Percentiles rank a stretch among this genome's conserved stretches.
Evolutionary conservation across 2,888 invertebrate genomes (phyloP).

Genomic region (Athripsodes cinereus): DNA sequence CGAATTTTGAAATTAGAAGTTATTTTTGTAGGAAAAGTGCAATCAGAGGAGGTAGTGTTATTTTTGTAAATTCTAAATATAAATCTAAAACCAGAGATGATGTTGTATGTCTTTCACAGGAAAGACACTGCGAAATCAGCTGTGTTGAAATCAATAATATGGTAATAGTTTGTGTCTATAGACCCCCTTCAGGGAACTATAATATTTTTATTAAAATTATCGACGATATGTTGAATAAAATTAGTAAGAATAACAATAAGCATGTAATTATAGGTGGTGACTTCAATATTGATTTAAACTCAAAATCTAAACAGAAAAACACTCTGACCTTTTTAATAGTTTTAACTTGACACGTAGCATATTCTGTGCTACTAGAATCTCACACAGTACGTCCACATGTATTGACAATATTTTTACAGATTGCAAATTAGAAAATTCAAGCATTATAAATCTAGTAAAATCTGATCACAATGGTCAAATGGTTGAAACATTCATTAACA

Average conservation of each 20-base stretch:
- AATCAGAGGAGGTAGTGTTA: not conserved
- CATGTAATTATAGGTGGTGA: not conserved
- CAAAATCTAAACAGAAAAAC: not conserved
- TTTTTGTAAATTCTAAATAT: not conserved
- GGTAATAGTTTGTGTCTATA: not conserved
- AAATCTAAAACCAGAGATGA: not conserved
- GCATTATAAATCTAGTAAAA: not conserved
- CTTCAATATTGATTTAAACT: not conserved
- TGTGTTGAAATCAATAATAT: not conserved
- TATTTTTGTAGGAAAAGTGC: not conserved
- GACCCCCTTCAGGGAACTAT: not conserved
- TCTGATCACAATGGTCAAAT: not conserved
- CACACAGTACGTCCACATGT: not conserved
- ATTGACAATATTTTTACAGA: not conserved
- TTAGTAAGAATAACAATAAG: not conserved
- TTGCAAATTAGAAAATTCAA: not conserved
- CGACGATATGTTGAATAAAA: not conserved
- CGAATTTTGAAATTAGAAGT: not conserved
- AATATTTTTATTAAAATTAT: not conserved
- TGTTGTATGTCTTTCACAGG: not conserved
- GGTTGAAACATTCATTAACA: not conserved
- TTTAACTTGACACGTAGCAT: not conserved
- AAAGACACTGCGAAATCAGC: not conserved
- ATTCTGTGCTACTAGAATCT: not conserved
- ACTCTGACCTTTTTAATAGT: not conserved